These are phyloP conservation scores for Chiridota heheva DNA, from an alignment of 35 echinoderm and acorn worm species.

Conservation along the genomic window DNA sequence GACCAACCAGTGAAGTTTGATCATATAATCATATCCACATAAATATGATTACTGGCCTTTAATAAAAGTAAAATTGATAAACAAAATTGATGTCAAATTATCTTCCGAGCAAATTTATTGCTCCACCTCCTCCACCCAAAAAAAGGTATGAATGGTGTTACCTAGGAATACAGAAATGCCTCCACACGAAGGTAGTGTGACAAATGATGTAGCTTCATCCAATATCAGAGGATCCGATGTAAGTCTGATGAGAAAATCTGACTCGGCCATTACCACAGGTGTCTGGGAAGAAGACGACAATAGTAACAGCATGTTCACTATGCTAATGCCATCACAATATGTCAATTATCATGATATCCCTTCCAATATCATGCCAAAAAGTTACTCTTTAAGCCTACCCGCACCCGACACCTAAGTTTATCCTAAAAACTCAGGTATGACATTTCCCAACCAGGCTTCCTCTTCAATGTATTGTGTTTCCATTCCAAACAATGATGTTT, in stretches of 20 bases:
- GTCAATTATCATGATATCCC: not conserved
- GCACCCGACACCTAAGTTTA: too few relatives aligned
- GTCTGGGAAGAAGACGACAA: not conserved
- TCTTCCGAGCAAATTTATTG: not conserved
- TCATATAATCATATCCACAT: too few relatives aligned
- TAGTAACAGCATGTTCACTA: not conserved
- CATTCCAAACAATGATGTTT: too few relatives aligned
- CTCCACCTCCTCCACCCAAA: not conserved
- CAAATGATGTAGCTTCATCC: slow-evolving; percentile 54
- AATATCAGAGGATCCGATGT: slow-evolving; percentile 52
- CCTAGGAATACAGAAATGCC: slow-evolving; percentile 88
- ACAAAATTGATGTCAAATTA: too few relatives aligned
- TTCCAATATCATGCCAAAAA: too few relatives aligned
- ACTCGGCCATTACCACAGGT: not conserved
- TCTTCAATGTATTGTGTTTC: too few relatives aligned
- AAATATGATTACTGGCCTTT: too few relatives aligned
- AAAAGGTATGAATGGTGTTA: slow-evolving; percentile 18
- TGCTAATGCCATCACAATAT: not conserved
- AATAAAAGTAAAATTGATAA: too few relatives aligned
- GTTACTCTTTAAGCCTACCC: too few relatives aligned
- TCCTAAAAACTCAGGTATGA: too few relatives aligned
- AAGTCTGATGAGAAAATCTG: slow-evolving; percentile 54
- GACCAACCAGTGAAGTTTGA: too few relatives aligned
- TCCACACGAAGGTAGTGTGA: slow-evolving; percentile 72
- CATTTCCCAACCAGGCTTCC: too few relatives aligned